phyloP scores from a whole-genome alignment of 2,888 invertebrate species.

The Cactoblastis cactorum region DNA sequence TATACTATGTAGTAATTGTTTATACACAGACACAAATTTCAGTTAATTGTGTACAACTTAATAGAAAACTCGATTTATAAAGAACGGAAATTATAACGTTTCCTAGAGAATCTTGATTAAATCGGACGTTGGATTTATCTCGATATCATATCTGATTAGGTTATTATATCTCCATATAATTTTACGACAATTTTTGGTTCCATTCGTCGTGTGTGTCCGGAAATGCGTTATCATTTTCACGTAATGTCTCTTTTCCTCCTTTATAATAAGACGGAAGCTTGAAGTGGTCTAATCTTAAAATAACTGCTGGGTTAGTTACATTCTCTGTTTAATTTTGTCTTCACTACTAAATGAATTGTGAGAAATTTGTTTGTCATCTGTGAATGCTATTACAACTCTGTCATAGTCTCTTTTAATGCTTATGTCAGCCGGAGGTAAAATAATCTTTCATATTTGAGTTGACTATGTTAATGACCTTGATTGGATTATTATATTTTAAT shows the following conservation, averaged over 20 bases:
- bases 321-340: constrained; percentile 35
- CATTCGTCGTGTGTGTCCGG: constrained; percentile 58
- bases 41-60: no score
- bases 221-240: constrained; percentile 39
- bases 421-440: not conserved
- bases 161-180: constrained; percentile 24
- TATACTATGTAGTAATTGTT: no score
- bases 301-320: constrained; percentile 45
- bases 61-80: not conserved
- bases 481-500: not conserved
- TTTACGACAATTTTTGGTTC: constrained; percentile 28
- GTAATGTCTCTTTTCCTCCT: constrained; percentile 53
- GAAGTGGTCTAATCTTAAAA: constrained; percentile 44
- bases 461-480: not conserved
- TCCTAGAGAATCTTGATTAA: not conserved
- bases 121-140: not conserved
- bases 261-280: constrained; percentile 32
- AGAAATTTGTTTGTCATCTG: constrained; percentile 30
- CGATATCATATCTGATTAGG: constrained; percentile 9
- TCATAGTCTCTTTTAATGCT: not conserved
- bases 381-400: constrained; percentile 7
- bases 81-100: not conserved
- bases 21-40: no score
- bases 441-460: constrained; percentile 1
- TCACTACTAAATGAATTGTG: constrained; percentile 51